Conservation (phyloP, 2,888 invertebrate species). For the Acanthococcus lagerstroemiae region DNA sequence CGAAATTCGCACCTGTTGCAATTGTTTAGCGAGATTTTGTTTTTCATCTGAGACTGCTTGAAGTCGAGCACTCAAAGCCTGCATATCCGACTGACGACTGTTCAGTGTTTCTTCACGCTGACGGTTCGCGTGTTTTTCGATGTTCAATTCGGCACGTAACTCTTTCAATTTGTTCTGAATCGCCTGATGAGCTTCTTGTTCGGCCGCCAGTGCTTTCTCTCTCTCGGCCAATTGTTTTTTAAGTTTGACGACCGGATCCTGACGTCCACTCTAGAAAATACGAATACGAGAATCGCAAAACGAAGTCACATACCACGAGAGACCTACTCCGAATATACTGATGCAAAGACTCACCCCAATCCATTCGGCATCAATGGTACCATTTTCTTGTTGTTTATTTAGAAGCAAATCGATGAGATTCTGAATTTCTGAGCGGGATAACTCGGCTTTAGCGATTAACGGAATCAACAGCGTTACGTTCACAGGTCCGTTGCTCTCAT, state of each 20-base stretch:
- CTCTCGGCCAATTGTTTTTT: slow-evolving; percentile 83
- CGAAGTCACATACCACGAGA: too few species aligned
- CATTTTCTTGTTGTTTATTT: slow-evolving; percentile 65
- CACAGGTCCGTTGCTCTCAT: slow-evolving; percentile 40
- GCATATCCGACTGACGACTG: slow-evolving; percentile 48
- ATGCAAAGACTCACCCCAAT: slow-evolving; percentile 53
- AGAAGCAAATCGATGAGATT: slow-evolving; percentile 77
- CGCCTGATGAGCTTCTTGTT: slow-evolving; percentile 62
- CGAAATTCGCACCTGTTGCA: slow-evolving; percentile 45
- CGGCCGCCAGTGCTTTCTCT: slow-evolving; percentile 63
- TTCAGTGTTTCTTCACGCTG: slow-evolving; percentile 47
- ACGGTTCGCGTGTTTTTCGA: slow-evolving; percentile 50
- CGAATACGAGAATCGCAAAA: background rate
- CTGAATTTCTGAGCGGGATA: slow-evolving; percentile 80
- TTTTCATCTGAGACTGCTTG: slow-evolving; percentile 55
- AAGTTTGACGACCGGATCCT: slow-evolving; percentile 73
- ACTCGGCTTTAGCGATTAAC: slow-evolving; percentile 65
- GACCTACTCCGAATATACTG: background rate
- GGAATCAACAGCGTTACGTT: slow-evolving; percentile 60
- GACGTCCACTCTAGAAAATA: slow-evolving; percentile 51
- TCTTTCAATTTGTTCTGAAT: slow-evolving; percentile 70
- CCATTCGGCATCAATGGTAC: slow-evolving; percentile 67
- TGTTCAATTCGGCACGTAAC: slow-evolving; percentile 56
- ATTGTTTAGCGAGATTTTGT: slow-evolving; percentile 51
- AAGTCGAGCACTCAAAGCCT: slow-evolving; percentile 43